These are phyloP conservation scores for Oreochromis spilurus DNA, from an alignment of 2,113 vertebrate species.

Conservation along the genomic window DNA sequence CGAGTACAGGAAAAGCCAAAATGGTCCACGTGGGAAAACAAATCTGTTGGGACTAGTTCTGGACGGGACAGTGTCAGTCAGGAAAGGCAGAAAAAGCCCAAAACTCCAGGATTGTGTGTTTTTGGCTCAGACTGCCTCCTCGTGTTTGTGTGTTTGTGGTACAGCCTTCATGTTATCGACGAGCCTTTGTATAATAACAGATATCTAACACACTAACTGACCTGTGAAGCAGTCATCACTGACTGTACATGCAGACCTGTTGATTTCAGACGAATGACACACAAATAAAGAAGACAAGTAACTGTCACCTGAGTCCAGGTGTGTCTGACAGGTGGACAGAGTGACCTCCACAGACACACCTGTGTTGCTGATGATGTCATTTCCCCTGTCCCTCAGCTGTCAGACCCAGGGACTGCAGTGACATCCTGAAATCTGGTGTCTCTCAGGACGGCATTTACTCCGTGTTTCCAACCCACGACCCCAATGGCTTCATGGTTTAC, in stretches of 20 bases:
- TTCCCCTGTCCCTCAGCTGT: neutral
- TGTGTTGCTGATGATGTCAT: neutral
- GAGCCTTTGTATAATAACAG: neutral
- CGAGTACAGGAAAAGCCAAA: neutral
- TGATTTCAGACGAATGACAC: neutral
- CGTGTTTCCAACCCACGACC: conserved; percentile 37
- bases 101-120: neutral
- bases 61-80: neutral
- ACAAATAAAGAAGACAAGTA: neutral
- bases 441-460: conserved; percentile 50
- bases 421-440: conserved; percentile 8
- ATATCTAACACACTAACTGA: neutral
- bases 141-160: neutral
- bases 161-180: neutral
- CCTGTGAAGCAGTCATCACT: neutral
- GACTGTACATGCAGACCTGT: neutral
- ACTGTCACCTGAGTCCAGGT: neutral
- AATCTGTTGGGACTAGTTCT: neutral
- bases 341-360: neutral
- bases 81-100: neutral
- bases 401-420: conserved; percentile 47
- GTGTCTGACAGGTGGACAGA: neutral
- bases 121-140: neutral
- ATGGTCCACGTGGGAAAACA: neutral
- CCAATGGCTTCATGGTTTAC: conserved; percentile 50